phyloP scores from a whole-genome alignment of 2,113 vertebrate species.

The Pseudopipra pipra region DNA sequence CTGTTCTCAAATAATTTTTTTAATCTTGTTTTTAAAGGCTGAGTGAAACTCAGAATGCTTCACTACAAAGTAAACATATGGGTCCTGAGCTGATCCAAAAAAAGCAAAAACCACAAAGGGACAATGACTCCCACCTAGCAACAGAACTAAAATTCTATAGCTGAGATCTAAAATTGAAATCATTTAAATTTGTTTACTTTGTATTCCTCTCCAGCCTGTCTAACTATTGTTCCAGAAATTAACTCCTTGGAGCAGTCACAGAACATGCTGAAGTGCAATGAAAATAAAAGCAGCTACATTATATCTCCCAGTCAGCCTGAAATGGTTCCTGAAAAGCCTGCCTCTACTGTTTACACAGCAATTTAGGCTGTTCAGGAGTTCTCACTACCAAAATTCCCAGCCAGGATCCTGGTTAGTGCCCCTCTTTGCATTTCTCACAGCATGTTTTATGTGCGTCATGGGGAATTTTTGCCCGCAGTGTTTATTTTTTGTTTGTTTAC shows the following conservation, averaged over 20 bases:
- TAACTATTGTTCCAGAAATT: background rate
- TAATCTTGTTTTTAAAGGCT: background rate
- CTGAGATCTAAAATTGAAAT: background rate
- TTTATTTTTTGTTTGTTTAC: background rate
- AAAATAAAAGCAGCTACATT: accelerated
- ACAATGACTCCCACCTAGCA: constrained; percentile 18
- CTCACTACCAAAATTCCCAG: background rate
- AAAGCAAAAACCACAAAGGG: background rate
- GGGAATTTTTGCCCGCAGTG: background rate
- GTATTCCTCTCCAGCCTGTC: background rate
- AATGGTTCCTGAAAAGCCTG: background rate
- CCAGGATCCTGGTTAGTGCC: background rate
- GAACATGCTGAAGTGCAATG: background rate
- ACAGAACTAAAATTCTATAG: background rate
- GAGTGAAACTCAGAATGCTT: background rate
- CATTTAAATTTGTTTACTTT: background rate
- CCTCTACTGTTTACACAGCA: background rate
- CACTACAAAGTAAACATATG: background rate
- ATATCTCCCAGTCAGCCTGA: background rate
- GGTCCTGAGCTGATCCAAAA: background rate
- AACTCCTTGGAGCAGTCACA: background rate
- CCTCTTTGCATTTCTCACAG: background rate
- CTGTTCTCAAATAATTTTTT: background rate
- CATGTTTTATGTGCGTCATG: accelerated
- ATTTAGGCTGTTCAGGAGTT: background rate